Conservation (phyloP, 2,888 invertebrate genomes). For the Slavum lentiscoides region DNA sequence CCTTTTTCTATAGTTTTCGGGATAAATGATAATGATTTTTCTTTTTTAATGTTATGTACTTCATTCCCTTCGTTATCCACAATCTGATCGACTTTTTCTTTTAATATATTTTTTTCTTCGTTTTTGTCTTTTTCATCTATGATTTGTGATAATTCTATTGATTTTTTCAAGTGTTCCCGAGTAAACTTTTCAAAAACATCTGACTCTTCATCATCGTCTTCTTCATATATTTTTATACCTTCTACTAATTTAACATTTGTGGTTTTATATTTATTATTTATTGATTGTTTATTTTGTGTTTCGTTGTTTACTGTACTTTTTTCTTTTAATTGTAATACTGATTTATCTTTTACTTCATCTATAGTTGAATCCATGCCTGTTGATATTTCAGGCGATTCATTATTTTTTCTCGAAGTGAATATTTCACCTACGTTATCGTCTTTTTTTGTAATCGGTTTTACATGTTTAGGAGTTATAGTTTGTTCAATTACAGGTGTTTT, state of each 20-base stretch:
- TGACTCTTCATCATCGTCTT: conserved; percentile 52
- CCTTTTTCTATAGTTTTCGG: conserved; percentile 49
- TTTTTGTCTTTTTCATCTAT: neutral
- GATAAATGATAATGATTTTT: conserved; percentile 32
- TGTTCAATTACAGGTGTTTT: conserved; percentile 54
- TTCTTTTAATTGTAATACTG: neutral
- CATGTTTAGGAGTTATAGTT: conserved; percentile 51
- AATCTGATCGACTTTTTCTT: neutral
- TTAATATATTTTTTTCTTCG: neutral
- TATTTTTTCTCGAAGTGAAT: conserved; percentile 17
- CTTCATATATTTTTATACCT: conserved; percentile 55
- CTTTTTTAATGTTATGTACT: conserved; percentile 6
- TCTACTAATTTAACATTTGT: conserved; percentile 20
- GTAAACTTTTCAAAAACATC: conserved; percentile 42
- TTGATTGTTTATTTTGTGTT: neutral
- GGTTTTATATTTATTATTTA: neutral
- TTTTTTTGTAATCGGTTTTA: conserved; percentile 43
- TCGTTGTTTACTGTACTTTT: neutral
- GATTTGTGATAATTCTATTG: neutral
- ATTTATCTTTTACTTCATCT: neutral
- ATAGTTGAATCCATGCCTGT: neutral
- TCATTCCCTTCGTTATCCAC: conserved; percentile 4
- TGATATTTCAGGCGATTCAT: neutral
- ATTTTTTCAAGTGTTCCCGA: conserved; percentile 39
- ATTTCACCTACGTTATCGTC: conserved; percentile 28